Base-by-base conservation (phyloP, 2,888 invertebrate species). In the Diarsia mendica region DNA sequence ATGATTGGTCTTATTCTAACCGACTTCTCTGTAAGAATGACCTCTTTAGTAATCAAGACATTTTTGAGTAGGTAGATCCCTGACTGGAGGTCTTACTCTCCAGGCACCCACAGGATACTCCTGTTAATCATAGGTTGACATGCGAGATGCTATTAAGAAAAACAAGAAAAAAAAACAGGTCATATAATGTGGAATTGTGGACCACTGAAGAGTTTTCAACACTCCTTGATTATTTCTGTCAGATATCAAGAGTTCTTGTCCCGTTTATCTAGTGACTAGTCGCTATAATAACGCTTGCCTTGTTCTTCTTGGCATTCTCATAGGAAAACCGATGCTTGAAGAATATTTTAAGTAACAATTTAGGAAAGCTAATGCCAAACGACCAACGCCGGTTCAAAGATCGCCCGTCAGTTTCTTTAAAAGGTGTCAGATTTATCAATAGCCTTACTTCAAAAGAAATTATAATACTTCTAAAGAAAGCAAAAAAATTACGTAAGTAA, bases 401-500 rank as follows among this genome's bases (percentile, higher is more conserved):
- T 48, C 28, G 18, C n/a, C 33, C 13, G 72, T 48, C 79, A 71
- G 33, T 79, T 28, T 46, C 46, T 5, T 39, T 39, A 53, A n/a
- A 15, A 8, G 73, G n/a, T 66, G 77, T 72, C 65, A 66, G 72
- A 49, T 65, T 33, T 18, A 64, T 65, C 39, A 60, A 75, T 63
- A 33, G 58, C 28, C 28, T 48, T 48, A 49, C 18, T 20, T 28
- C 28, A 51, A 72, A 60, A 58, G 33, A 66, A 49, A 60, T 66
- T 49, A 46, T 46, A 46, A 72, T 60, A 53, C 33, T 55, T 8
- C 39, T 23, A 28, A 72, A 72, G 53, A 66, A 58, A 64, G 28
- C 23, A 44, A 64, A 65, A 65, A 65, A 48, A 68, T 81, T 65
- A 73, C 44, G 63, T 72, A 81, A 74, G 63, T 72, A 81, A 74